These are phyloP conservation scores for Bembecia ichneumoniformis DNA, from an alignment of 2,888 invertebrate species.

Conservation along the genomic window DNA sequence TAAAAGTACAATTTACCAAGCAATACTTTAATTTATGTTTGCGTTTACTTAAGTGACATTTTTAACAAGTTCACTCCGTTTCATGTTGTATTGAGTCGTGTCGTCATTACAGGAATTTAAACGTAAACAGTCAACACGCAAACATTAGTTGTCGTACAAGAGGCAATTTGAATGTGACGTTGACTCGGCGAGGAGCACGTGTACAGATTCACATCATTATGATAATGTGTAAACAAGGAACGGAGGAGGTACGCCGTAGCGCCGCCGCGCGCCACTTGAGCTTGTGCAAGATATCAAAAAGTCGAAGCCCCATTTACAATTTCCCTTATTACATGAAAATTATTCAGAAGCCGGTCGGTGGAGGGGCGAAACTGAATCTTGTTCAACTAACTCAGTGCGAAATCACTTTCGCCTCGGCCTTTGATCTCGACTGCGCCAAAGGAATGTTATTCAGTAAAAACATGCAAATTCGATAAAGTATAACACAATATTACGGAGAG, in stretches of 20 bases:
- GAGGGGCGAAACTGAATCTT: constrained; percentile 62
- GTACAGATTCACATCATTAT: constrained; percentile 23
- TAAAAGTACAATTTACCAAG: too few relatives aligned
- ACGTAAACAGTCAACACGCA: constrained; percentile 7
- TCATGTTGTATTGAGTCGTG: background rate
- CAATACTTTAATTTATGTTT: too few relatives aligned
- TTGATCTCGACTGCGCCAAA: constrained; percentile 69
- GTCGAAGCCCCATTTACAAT: constrained; percentile 60
- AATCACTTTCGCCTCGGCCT: constrained; percentile 68
- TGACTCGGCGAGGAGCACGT: constrained; percentile 14
- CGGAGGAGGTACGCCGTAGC: constrained; percentile 8
- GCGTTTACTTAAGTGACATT: too few relatives aligned
- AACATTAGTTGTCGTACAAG: constrained; percentile 2
- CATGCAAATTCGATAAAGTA: constrained; percentile 73
- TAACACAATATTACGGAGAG: constrained; percentile 68
- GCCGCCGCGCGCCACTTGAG: too few relatives aligned
- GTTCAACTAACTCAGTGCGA: constrained; percentile 71
- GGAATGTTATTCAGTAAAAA: constrained; percentile 73
- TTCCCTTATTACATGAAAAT: constrained; percentile 66
- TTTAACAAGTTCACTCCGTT: too few relatives aligned
- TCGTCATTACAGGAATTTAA: background rate
- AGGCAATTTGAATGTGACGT: constrained; percentile 8
- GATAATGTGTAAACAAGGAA: constrained; percentile 18
- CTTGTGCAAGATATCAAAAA: constrained; percentile 29
- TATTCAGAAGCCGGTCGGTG: constrained; percentile 57